Base-by-base conservation (phyloP, 2,113 vertebrate genomes). In the Oreochromis spilurus region DNA sequence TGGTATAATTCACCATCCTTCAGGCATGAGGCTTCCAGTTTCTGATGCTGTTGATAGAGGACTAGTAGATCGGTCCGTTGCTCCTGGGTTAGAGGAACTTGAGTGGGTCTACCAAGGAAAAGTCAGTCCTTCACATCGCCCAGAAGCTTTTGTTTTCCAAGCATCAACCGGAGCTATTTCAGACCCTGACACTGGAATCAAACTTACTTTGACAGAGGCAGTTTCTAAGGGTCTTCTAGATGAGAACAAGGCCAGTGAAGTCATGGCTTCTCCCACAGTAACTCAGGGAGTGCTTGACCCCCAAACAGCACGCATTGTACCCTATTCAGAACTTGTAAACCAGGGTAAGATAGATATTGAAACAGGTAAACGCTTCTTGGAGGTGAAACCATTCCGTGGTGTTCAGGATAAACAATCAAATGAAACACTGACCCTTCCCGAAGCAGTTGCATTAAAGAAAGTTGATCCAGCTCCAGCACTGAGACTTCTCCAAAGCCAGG, bases 281-380 rank as follows among this genome's bases (percentile, higher is more conserved):
- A 94, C 87, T 8, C 91, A 94, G 62, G 97, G 96, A 1, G 83
- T 97, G 0, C 77, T 98, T 16, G 97, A 98, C 85, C 98, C 98
- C 0, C 96, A 97, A 70, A 97, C 55, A 54, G 96, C 94, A 45
- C 84, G 1, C 26, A 16, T 98, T 14, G 83, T 98, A 19, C 97
- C 98, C 19, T 99, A 98, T 87, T 97, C 96, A 0, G 97, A 98
- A 58, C 87, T 99, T 60, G 57, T 98, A n/a, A 97, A 96, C 87
- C 97, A 97, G 92, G 98, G 98, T 21, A 98, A 94, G 84, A 97
- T 99, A 53, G 98, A 99, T 81, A 85, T 98, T 14, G 96, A 97
- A 13, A 98, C 98, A 19, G 98, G 99, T 13, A 96, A 97, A 87
- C 97, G 97, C 80, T 99, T 98, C 62, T 93, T 99, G 80, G 97